These are phyloP conservation scores for Drosophila flavopinicola DNA, from an alignment of 2,888 invertebrate species.

Conservation along the genomic window DNA sequence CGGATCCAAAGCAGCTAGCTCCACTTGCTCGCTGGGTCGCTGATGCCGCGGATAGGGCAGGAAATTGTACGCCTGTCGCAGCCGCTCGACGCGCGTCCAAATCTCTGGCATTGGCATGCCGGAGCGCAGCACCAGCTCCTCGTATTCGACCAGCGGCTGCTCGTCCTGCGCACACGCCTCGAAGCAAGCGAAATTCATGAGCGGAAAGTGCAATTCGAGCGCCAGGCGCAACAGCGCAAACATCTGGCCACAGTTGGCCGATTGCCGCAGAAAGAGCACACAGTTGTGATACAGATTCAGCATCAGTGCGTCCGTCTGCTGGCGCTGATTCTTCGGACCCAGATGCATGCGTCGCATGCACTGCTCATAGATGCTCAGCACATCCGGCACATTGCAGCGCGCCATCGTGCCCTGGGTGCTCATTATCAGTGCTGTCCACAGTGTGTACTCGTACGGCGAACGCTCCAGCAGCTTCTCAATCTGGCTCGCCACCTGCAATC, in stretches of 20 bases:
- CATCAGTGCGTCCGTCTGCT: conserved; percentile 74
- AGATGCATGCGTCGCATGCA: conserved; percentile 84
- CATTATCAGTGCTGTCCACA: conserved; percentile 83
- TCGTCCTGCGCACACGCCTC: conserved; percentile 77
- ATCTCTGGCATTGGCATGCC: conserved; percentile 89
- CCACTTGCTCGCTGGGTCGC: neutral
- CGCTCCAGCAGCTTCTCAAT: conserved; percentile 71
- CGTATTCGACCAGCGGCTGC: conserved; percentile 85
- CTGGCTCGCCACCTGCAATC: conserved; percentile 84
- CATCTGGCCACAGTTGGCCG: conserved; percentile 90
- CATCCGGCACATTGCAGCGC: conserved; percentile 86
- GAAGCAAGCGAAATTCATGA: conserved; percentile 81
- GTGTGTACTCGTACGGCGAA: conserved; percentile 79
- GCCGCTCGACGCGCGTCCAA: conserved; percentile 90
- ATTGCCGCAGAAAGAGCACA: conserved; percentile 87
- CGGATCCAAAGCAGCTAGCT: conserved; percentile 85
- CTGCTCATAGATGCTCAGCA: conserved; percentile 86
- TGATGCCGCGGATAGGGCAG: conserved; percentile 85
- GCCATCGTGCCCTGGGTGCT: conserved; percentile 86
- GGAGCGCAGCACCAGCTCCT: conserved; percentile 87
- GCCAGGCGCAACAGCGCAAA: conserved; percentile 89
- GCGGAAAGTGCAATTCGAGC: conserved; percentile 88
- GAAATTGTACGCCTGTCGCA: conserved; percentile 90
- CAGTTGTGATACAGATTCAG: conserved; percentile 85
- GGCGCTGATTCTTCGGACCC: conserved; percentile 39